These are phyloP conservation scores for Sebastes miniatus DNA, from an alignment of 2,797 vertebrate genomes.

Conservation along the genomic window DNA sequence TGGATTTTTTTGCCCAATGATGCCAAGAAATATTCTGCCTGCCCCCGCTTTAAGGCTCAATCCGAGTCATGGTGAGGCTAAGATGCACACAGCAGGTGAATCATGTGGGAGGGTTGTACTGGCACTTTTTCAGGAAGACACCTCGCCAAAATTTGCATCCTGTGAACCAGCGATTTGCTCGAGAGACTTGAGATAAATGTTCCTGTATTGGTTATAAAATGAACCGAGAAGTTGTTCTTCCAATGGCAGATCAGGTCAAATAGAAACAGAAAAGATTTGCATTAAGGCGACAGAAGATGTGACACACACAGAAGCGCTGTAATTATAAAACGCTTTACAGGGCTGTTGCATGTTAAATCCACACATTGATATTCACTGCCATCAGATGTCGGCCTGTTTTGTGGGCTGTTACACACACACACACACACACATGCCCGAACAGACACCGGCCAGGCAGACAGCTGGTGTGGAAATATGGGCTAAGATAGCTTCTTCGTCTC, in stretches of 20 bases:
- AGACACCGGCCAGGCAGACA: constrained; percentile 52
- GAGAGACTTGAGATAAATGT: not conserved
- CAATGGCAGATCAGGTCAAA: not conserved
- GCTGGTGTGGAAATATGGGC: constrained; percentile 67
- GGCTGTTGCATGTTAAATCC: constrained; percentile 38
- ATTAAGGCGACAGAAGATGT: not conserved
- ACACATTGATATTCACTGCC: constrained; percentile 66
- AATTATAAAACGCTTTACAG: constrained; percentile 17
- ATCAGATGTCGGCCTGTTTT: constrained; percentile 46
- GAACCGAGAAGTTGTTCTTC: not conserved
- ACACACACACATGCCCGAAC: not conserved
- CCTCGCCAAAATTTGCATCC: not conserved
- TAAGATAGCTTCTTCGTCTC: constrained; percentile 62
- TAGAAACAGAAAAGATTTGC: not conserved
- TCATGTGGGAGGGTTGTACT: not conserved
- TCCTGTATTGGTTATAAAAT: not conserved
- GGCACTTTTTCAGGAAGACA: not conserved
- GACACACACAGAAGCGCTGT: not conserved
- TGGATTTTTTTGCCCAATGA: too few species aligned
- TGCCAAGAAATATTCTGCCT: too few species aligned
- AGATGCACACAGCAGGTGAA: constrained; percentile 24
- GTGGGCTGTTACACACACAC: constrained; percentile 6
- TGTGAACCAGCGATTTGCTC: not conserved
- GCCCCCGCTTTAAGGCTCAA: too few species aligned
- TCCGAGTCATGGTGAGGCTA: not conserved